A percentile compares a stretch with the other conserved stretches of the same genome.
Conservation (phyloP, 2,113 vertebrate species). For the Apistogramma diplotaenia region DNA sequence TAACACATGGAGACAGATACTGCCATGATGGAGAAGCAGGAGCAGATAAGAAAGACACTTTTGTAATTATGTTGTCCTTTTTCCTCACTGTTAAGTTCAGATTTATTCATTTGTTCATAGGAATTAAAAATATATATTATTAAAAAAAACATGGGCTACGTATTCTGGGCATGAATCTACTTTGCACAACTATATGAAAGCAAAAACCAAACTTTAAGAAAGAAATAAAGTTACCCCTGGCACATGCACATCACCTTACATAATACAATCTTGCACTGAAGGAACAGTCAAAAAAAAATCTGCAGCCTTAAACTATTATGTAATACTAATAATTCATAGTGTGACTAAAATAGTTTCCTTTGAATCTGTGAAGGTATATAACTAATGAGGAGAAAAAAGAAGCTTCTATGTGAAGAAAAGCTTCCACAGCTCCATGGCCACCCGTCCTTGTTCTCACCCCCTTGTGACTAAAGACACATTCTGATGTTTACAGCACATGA, state of each 20-base stretch:
- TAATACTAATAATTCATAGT: not conserved
- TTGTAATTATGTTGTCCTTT: not conserved
- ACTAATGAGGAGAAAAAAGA: fast-evolving
- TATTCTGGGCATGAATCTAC: not conserved
- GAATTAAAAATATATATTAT: too few species aligned
- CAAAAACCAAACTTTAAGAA: not conserved
- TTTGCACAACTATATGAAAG: not conserved
- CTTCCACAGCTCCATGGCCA: not conserved
- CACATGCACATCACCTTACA: not conserved
- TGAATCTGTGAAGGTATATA: not conserved
- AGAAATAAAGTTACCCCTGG: not conserved
- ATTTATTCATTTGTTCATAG: too few species aligned
- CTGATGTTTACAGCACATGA: not conserved
- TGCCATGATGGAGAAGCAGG: not conserved
- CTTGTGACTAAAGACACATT: not conserved
- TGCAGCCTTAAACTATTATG: not conserved
- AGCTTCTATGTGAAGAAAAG: not conserved
- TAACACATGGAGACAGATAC: conserved; percentile 6
- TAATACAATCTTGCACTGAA: not conserved
- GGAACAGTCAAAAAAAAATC: not conserved
- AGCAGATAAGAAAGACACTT: not conserved
- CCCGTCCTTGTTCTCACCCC: not conserved
- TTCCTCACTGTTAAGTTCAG: too few species aligned
- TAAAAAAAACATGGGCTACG: not conserved
- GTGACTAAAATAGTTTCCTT: not conserved